Evolutionary conservation across 2,888 invertebrate species (phyloP), one percentile per base, ranked within the genome.

Genomic region (Synergus umbraculus): DNA sequence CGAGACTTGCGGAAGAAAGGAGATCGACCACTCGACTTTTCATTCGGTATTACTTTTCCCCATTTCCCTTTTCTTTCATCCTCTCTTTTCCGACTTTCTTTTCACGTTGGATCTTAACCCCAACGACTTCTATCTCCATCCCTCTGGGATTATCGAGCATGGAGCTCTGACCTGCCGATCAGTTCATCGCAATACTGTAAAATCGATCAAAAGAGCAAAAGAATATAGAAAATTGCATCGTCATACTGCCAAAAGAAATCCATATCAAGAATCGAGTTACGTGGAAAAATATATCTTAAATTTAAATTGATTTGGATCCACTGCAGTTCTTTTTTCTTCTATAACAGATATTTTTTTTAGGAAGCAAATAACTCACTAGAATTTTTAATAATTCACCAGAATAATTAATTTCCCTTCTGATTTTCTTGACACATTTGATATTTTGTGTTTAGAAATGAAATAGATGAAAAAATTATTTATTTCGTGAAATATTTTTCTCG

Each of bases 81-180:
- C 9, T n/a, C 73, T 37, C 10, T 73, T 73, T 49, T 54, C 13
- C n/a, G 73, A 73, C 73, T 73, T 49, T 37, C 37, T n/a, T 73
- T 73, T 73, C 41, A 73, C 73, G 49, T 54, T 49, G 54, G 41
- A 37, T 73, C 54, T 54, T 73, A 73, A 54, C 73, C 54, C 37
- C 73, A 73, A 37, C 37, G 37, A 54, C 73, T 73, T 73, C 54
- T 79, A 83, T 78, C 81, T 82, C 58, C 78, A 78, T 79, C 79
- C 78, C 79, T 81, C 13, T 29, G 78, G 79, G 81, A 83, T 83
- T 83, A 82, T 82, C 78, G 83, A 79, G 81, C 79, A 78, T 81
- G 67, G 80, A 83, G 83, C 79, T 81, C 81, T 83, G 82, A 78
- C 69, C 80, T 81, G 77, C 79, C 79, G 81, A 83, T 82, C 82